These are phyloP conservation scores for Paramisgurnus dabryanus DNA, from an alignment of 2,113 vertebrate species.

Conservation along the genomic window DNA sequence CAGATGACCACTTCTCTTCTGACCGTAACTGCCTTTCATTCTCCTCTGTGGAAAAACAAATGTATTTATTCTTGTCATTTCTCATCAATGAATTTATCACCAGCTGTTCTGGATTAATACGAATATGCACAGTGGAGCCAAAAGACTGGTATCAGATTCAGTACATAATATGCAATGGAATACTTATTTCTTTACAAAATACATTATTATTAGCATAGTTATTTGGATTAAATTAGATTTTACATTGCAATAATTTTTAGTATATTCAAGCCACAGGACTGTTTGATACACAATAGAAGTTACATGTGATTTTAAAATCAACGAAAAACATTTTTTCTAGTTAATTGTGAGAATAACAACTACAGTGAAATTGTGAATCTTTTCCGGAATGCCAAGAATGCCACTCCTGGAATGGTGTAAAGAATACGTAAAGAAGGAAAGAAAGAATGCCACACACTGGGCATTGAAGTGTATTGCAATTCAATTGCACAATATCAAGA, in stretches of 20 bases:
- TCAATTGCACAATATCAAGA: background rate
- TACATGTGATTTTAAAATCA: background rate
- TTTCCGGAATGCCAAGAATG: conserved; percentile 32
- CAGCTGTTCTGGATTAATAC: conserved; percentile 1
- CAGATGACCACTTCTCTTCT: conserved; percentile 68
- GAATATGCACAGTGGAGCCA: background rate
- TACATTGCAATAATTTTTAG: no score
- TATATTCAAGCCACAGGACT: background rate
- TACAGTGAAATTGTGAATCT: no score
- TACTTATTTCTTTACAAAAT: no score
- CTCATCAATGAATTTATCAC: background rate
- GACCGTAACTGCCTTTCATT: background rate
- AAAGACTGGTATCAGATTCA: no score
- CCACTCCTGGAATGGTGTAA: background rate
- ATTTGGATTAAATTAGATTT: no score
- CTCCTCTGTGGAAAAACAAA: conserved; percentile 29
- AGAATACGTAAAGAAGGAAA: no score
- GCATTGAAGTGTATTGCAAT: conserved; percentile 30
- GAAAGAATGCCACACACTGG: conserved; percentile 13
- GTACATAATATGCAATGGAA: no score
- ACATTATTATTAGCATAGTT: no score
- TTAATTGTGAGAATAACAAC: no score
- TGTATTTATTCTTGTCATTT: background rate
- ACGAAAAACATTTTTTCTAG: no score
- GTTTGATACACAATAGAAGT: background rate